phyloP scores from a whole-genome alignment of 92 coral and sea anemone species.

The Desmophyllum pertusum region DNA sequence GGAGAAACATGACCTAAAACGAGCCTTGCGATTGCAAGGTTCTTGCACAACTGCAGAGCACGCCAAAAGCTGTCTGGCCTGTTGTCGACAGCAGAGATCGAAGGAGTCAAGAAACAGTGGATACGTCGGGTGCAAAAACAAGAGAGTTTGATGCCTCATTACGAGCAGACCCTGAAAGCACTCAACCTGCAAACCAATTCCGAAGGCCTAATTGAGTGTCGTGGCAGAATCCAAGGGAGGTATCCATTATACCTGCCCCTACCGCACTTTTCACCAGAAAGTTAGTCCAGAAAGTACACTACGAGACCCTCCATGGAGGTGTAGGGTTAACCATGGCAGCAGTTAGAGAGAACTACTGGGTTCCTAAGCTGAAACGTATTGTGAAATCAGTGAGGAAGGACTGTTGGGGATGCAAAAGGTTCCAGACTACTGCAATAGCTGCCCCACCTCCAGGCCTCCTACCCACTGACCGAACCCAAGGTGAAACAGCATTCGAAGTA shows the following conservation, averaged over 20 bases:
- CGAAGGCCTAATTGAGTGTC: neutral
- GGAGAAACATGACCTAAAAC: constrained; percentile 39
- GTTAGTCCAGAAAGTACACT: neutral
- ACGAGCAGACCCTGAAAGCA: neutral
- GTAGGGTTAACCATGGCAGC: neutral
- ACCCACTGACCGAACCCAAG: neutral
- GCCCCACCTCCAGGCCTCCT: neutral
- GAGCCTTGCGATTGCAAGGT: constrained; percentile 47
- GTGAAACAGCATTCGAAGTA: neutral
- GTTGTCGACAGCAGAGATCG: neutral
- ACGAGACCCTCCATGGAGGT: neutral
- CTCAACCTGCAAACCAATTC: neutral
- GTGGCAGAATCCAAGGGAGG: neutral
- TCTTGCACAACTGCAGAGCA: constrained; percentile 19
- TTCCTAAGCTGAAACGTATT: neutral
- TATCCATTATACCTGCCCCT: neutral
- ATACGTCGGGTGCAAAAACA: neutral
- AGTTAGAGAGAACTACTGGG: neutral
- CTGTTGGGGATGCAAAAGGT: neutral
- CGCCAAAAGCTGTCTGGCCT: neutral
- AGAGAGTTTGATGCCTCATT: neutral
- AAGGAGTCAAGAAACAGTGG: neutral
- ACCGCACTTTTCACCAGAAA: neutral
- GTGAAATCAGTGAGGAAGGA: neutral
- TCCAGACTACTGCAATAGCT: neutral